Evolutionary conservation across 1,140 invertebrate genomes (phyloP).

Genomic region (Acromyrmex heyeri): DNA sequence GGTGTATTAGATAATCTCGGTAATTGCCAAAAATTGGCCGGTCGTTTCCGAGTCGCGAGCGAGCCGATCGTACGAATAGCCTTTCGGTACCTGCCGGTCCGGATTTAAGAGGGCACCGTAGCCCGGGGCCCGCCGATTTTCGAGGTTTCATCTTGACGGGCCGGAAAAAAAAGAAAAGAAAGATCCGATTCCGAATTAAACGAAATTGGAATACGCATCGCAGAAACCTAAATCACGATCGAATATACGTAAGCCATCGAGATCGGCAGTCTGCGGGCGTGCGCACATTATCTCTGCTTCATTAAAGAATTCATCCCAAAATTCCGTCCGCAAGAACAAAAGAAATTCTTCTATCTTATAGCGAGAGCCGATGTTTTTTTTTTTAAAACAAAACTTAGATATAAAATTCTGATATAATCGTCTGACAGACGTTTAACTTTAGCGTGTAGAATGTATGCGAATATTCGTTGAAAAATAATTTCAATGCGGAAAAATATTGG

Average conservation of each 20-base stretch:
- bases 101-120: slow-evolving; percentile 58
- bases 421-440: neutral
- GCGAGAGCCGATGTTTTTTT: neutral
- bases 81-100: slow-evolving; percentile 31
- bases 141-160: slow-evolving; percentile 61
- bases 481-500: neutral
- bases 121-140: slow-evolving; percentile 73
- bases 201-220: slow-evolving; percentile 62
- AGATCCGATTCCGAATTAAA: slow-evolving; percentile 67
- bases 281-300: slow-evolving; percentile 18
- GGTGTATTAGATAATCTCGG: slow-evolving; percentile 85
- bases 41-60: slow-evolving; percentile 68
- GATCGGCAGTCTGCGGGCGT: slow-evolving; percentile 13
- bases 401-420: neutral
- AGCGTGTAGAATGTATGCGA: neutral
- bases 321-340: slow-evolving; percentile 20
- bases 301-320: slow-evolving; percentile 46
- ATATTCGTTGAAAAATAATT: neutral
- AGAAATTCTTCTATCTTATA: neutral
- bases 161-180: slow-evolving; percentile 46
- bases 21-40: slow-evolving; percentile 84
- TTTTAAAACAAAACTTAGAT: neutral
- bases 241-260: slow-evolving; percentile 24
- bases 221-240: slow-evolving; percentile 55
- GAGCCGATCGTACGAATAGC: slow-evolving; percentile 57